phyloP scores from a whole-genome alignment of 2,797 vertebrate species.

The Rhynchotus rufescens region DNA sequence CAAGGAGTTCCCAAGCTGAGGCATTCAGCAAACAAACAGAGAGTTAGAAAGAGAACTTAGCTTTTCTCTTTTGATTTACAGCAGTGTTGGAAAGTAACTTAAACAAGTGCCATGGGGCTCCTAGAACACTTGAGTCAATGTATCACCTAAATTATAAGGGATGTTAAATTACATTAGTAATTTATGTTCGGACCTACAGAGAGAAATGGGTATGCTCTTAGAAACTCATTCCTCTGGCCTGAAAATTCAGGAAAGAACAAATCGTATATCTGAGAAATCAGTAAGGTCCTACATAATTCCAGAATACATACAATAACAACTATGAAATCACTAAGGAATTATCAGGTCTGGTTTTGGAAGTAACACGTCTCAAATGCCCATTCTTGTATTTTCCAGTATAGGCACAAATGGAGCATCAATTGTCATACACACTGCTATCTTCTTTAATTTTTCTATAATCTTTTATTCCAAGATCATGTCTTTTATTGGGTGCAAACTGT shows the following conservation, averaged over 20 bases:
- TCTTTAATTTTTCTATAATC: neutral
- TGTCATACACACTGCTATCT: neutral
- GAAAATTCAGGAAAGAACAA: constrained; percentile 74
- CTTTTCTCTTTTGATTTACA: constrained; percentile 78
- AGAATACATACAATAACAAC: constrained; percentile 70
- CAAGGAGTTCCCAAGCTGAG: constrained; percentile 59
- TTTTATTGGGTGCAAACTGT: neutral
- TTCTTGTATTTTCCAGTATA: constrained; percentile 53
- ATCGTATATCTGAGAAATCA: constrained; percentile 58
- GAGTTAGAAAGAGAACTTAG: neutral
- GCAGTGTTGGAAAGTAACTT: constrained; percentile 71
- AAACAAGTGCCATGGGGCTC: constrained; percentile 67
- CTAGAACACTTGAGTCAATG: constrained; percentile 68
- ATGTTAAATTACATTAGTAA: constrained; percentile 82
- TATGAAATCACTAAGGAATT: constrained; percentile 57
- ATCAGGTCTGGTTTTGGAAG: constrained; percentile 55
- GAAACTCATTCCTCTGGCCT: constrained; percentile 70
- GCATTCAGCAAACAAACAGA: constrained; percentile 46
- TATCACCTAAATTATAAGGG: constrained; percentile 72
- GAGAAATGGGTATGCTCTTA: constrained; percentile 60
- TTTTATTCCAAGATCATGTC: neutral
- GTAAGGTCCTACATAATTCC: constrained; percentile 64
- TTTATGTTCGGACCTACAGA: constrained; percentile 68
- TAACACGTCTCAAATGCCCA: constrained; percentile 27
- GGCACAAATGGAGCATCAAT: neutral